Base-by-base conservation (phyloP, 2,797 vertebrate species). In the Bufotes viridis region DNA sequence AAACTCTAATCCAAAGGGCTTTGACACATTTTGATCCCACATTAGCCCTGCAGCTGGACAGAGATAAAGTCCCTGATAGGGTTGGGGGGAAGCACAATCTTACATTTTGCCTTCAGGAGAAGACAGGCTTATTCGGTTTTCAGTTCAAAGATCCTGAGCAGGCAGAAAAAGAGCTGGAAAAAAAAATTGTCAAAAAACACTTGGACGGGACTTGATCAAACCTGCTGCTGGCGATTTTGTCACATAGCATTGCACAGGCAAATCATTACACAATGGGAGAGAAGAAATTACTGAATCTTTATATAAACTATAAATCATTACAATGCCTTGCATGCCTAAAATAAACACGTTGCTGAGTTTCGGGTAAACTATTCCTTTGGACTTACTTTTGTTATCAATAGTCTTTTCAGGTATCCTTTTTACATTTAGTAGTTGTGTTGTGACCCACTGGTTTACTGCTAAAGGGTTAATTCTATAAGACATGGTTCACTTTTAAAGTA, bases 21-120 rank as follows among this genome's bases (percentile, higher is more conserved):
- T 55, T 78, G 84, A 78, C 57, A 78, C 74, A 65, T 78, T 78
- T 51, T 85, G 84, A 85, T 85, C 84, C 74, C 60, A 34, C 74
- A 55, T 78, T 85, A 85, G 72, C 83, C 83, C 84, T 78, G 72
- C 72, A 85, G 83, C 84, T 58, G 74, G 84, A 61, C 84, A 85
- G 57, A 55, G 72, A 67, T 55, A 60, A 42, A 22, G 24, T 85
- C 74, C 84, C 84, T 78, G 60, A 65, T 63, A 74, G 84, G 18
- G 24, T 85, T 85, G 58, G 42, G 34, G 58, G 84, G 72, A 24
- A 26, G 74, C 3, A 26, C 49, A 29, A 17, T 85, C 84, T 85
- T 85, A 78, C 74, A 78, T 85, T 49, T 24, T 22, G 83, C 72
- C 83, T 85, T 85, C 29, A 78, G 83, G 83, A 85, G 74, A 51